Conservation (phyloP, 30 jellyfish, hydroid and myxozoan genomes). For the Nemopilema nomurai region DNA sequence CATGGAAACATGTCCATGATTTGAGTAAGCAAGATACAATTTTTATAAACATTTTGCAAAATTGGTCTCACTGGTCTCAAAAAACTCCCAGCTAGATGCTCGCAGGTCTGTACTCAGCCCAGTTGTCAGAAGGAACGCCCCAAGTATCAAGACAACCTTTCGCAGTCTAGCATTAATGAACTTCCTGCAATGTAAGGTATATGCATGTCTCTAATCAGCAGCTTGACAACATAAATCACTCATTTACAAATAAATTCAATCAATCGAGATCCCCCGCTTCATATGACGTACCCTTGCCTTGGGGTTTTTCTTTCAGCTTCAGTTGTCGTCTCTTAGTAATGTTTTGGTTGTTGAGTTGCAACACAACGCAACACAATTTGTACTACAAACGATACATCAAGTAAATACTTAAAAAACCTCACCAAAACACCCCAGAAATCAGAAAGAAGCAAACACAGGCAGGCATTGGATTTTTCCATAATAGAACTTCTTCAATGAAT, state of each 20-base stretch:
- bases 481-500: conserved; percentile 42
- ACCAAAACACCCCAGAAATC: conserved; percentile 65
- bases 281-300: neutral
- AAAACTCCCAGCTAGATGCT: conserved; percentile 64
- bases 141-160: conserved; percentile 39
- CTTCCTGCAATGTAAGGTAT: conserved; percentile 17
- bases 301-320: neutral
- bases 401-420: no score
- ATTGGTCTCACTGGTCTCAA: conserved; percentile 23
- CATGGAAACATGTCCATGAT: no score
- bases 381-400: no score
- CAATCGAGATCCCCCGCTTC: neutral
- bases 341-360: no score
- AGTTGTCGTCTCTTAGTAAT: no score
- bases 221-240: neutral
- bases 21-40: no score
- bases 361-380: no score
- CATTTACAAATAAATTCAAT: neutral
- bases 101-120: conserved; percentile 56
- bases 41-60: no score
- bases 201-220: neutral
- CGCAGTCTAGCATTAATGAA: conserved; percentile 46
- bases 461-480: conserved; percentile 62
- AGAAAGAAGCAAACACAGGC: conserved; percentile 62
- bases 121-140: conserved; percentile 63